These are phyloP conservation scores for Palaemon carinicauda DNA, from an alignment of 1,140 invertebrate genomes.

Conservation along the genomic window DNA sequence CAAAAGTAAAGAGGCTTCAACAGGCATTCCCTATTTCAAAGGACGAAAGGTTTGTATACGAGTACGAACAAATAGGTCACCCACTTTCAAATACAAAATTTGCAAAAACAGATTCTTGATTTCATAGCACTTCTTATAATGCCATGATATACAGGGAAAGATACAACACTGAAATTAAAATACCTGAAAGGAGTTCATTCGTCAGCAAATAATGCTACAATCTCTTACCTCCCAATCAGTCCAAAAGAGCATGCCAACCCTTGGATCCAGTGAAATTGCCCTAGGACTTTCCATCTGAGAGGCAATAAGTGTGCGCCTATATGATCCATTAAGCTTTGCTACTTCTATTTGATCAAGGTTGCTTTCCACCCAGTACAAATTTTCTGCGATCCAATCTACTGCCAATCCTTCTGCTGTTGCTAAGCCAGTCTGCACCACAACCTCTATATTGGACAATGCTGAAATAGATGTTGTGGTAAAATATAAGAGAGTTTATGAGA, in stretches of 20 bases:
- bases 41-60: too few species aligned
- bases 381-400: constrained; percentile 85
- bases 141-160: too few species aligned
- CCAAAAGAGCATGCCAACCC: constrained; percentile 77
- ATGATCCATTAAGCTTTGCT: constrained; percentile 80
- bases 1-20: too few species aligned
- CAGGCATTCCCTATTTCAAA: too few species aligned
- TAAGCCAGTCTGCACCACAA: constrained; percentile 83
- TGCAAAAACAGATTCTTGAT: too few species aligned
- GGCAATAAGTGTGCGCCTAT: constrained; percentile 80
- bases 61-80: too few species aligned
- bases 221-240: constrained; percentile 69
- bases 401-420: constrained; percentile 86
- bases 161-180: too few species aligned
- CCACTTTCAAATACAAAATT: too few species aligned
- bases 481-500: not conserved
- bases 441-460: constrained; percentile 81
- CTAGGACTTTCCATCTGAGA: constrained; percentile 86
- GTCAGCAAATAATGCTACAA: not conserved
- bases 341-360: constrained; percentile 91
- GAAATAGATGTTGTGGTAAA: constrained; percentile 53
- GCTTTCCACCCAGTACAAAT: constrained; percentile 85
- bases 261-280: constrained; percentile 85
- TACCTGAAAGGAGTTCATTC: too few species aligned
- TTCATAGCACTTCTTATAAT: too few species aligned